phyloP scores from a whole-genome alignment of 2,797 vertebrate species.

The Eidolon dupreanum region DNA sequence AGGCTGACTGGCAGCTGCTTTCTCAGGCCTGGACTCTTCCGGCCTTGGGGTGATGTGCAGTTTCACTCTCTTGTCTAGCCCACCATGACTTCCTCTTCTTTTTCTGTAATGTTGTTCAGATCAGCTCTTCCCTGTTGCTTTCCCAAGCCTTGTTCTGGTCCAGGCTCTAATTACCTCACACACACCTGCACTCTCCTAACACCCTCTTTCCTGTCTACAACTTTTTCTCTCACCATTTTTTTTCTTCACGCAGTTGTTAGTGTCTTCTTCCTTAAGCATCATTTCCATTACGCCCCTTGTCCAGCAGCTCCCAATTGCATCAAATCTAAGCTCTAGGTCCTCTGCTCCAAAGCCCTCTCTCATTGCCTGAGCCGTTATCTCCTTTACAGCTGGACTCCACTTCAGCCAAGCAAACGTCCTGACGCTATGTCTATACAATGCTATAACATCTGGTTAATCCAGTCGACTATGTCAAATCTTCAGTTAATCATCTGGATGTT shows the following conservation, averaged over 20 bases:
- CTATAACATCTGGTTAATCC: constrained; percentile 78
- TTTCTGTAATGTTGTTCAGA: constrained; percentile 73
- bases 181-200: constrained; percentile 74
- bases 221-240: constrained; percentile 63
- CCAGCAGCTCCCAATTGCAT: constrained; percentile 61
- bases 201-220: constrained; percentile 75
- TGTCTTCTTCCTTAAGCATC: constrained; percentile 58
- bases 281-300: constrained; percentile 25
- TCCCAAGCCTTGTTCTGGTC: constrained; percentile 60
- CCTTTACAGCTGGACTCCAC: constrained; percentile 67
- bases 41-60: constrained; percentile 42
- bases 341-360: constrained; percentile 42
- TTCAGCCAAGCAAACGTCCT: constrained; percentile 75
- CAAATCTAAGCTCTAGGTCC: constrained; percentile 10
- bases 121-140: constrained; percentile 68
- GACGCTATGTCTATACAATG: constrained; percentile 70
- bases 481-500: constrained; percentile 82
- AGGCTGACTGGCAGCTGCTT: constrained; percentile 61
- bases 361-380: constrained; percentile 46
- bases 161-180: constrained; percentile 74
- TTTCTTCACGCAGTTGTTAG: neutral
- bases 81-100: constrained; percentile 73
- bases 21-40: constrained; percentile 57
- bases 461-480: constrained; percentile 77
- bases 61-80: constrained; percentile 65